These are phyloP conservation scores for Gallinago media DNA, from an alignment of 2,113 vertebrate genomes.

Conservation along the genomic window DNA sequence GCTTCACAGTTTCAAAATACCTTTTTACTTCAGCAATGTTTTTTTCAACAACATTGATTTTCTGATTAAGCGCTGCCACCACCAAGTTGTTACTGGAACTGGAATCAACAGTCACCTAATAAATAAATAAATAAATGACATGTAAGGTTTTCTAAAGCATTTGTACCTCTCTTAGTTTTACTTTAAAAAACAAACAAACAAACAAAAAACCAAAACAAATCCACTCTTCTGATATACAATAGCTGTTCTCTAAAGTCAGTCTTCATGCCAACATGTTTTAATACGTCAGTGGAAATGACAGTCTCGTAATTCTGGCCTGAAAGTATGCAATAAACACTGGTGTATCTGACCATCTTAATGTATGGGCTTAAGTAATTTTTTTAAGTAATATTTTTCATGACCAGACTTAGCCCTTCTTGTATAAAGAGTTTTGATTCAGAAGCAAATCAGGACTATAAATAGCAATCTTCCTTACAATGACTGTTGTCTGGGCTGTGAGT, in stretches of 20 bases:
- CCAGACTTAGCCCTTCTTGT: neutral
- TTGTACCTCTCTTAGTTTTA: neutral
- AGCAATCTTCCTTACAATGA: constrained; percentile 64
- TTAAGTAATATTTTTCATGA: neutral
- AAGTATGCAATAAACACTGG: neutral
- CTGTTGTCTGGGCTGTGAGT: constrained; percentile 42
- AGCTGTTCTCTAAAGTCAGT: neutral
- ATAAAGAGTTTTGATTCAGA: neutral
- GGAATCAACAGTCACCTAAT: constrained; percentile 70
- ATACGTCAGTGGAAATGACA: neutral
- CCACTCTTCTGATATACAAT: neutral
- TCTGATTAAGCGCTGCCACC: constrained; percentile 71
- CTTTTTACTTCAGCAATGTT: constrained; percentile 61
- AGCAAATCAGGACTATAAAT: neutral
- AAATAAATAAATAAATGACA: neutral
- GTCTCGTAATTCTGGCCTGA: neutral
- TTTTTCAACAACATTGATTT: constrained; percentile 70
- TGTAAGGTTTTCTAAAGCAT: neutral
- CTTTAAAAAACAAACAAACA: neutral
- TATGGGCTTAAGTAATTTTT: neutral
- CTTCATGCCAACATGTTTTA: neutral
- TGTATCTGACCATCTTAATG: too few relatives aligned
- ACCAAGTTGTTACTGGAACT: constrained; percentile 65
- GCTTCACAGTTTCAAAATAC: constrained; percentile 46
- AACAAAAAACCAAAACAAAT: neutral